Conservation (phyloP, 2,113 vertebrate genomes). For the Engystomops pustulosus region DNA sequence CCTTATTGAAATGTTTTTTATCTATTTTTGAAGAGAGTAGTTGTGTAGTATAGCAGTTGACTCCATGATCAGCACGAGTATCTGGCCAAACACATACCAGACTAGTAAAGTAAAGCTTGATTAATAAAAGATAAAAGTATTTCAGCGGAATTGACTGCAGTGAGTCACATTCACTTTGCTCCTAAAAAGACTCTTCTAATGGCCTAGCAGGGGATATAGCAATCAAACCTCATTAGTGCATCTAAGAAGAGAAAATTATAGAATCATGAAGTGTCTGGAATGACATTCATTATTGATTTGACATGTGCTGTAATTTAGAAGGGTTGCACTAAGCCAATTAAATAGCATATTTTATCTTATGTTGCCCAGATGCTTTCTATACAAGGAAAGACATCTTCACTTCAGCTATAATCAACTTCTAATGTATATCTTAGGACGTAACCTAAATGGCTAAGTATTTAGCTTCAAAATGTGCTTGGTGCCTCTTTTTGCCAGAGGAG, state of each 20-base stretch:
- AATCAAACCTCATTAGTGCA: conserved; percentile 63
- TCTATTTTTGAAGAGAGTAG: too few species aligned
- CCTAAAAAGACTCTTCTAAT: conserved; percentile 57
- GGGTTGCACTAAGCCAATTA: conserved; percentile 67
- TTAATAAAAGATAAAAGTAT: conserved; percentile 34
- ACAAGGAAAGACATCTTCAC: neutral
- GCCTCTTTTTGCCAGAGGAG: conserved; percentile 7
- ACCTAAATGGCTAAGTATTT: conserved; percentile 6
- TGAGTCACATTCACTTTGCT: conserved; percentile 60
- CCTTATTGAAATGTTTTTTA: too few species aligned
- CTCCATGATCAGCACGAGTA: too few species aligned
- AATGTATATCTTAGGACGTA: neutral
- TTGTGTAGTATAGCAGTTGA: too few species aligned
- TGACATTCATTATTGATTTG: conserved; percentile 68
- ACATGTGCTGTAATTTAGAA: conserved; percentile 60
- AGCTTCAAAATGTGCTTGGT: neutral
- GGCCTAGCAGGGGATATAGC: conserved; percentile 47
- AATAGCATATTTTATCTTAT: conserved; percentile 52
- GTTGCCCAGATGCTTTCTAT: neutral
- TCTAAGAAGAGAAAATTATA: conserved; percentile 65
- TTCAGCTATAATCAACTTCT: neutral
- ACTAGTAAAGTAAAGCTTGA: neutral
- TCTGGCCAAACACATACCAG: too few species aligned
- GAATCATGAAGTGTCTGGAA: conserved; percentile 65
- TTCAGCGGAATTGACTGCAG: conserved; percentile 30